phyloP scores from a whole-genome alignment of 2,113 vertebrate species.

The Dipodomys spectabilis region DNA sequence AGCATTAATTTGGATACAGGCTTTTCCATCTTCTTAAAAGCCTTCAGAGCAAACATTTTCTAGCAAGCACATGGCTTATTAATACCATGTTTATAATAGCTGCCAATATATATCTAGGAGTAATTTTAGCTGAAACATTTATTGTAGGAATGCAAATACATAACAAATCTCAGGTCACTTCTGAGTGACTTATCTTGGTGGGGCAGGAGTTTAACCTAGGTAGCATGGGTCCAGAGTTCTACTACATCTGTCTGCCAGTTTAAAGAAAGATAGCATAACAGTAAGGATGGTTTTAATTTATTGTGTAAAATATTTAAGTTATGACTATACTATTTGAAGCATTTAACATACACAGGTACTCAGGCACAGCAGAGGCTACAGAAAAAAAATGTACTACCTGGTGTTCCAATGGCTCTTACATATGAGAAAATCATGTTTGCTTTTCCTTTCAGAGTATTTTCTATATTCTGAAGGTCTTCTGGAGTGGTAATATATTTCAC shows the following conservation, averaged over 20 bases:
- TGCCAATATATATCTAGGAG: conserved; percentile 36
- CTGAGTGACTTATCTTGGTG: neutral
- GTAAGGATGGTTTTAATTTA: neutral
- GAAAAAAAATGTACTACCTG: conserved; percentile 87
- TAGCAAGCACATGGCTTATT: neutral
- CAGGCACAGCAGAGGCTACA: neutral
- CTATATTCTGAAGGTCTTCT: conserved; percentile 89
- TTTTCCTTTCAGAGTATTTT: conserved; percentile 90
- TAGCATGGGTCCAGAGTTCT: neutral
- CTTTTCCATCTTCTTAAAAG: neutral
- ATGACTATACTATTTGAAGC: neutral
- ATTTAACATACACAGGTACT: neutral
- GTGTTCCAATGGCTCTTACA: conserved; percentile 92
- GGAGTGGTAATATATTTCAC: conserved; percentile 92
- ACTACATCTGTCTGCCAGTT: neutral
- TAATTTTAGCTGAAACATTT: conserved; percentile 47
- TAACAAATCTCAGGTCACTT: conserved; percentile 18
- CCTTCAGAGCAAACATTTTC: neutral
- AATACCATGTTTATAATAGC: neutral
- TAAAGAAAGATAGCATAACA: conserved; percentile 14
- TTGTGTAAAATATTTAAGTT: conserved; percentile 40
- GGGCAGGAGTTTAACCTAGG: neutral
- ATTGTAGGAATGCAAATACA: conserved; percentile 46
- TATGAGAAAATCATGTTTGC: conserved; percentile 92
- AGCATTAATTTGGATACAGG: neutral